Base-by-base conservation (phyloP, 2,113 vertebrate genomes). In the Pungitius pungitius region DNA sequence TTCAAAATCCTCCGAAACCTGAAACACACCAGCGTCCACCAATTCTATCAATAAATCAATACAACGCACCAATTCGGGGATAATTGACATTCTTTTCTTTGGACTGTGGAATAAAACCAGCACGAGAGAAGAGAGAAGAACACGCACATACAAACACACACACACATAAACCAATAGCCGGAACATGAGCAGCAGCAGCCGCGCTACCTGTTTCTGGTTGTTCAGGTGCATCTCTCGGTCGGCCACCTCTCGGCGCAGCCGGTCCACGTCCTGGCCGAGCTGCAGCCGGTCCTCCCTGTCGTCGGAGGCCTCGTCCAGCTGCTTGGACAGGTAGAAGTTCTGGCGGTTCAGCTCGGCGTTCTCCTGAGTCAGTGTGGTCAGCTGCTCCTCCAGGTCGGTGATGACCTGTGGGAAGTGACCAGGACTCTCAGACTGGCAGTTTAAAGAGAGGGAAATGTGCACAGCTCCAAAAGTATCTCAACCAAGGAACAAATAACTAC, bases 151-250 rank as follows among this genome's bases (percentile, higher is more conserved):
- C 30, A 30, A 3, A 14, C n/a, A 55, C 1, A 51, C 12, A 18
- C 20, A 45, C 15, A 68, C 5, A 37, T 24, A 6, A 24, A 52
- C 49, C 49, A 2, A 1, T 5, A 52, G 24, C 49, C 22, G 6
- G 11, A 51, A 24, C 49, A 51, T 22, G 49, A 52, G n/a, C 51
- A 13, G 22, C 51, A 54, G 51, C 51, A 24, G 51, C 51, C 51
- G 5, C 22, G 1, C 9, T 61, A 93, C 97, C 88, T 98, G 97
- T 88, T 99, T 99, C 92, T 99, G 98, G 91, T 98, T 99, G 92
- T 97, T 99, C 3, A 99, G 96, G 88, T 98, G 97, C 96, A 99
- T 98, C 90, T 99, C 98, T 2, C 97, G 85, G 90, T 99, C 97
- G 0, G 97, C 96, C 88, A 99, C 97, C 92, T 99, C 98, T 0